These are phyloP conservation scores for Callitettix versicolor DNA, from an alignment of 1,140 invertebrate species.

Conservation along the genomic window DNA sequence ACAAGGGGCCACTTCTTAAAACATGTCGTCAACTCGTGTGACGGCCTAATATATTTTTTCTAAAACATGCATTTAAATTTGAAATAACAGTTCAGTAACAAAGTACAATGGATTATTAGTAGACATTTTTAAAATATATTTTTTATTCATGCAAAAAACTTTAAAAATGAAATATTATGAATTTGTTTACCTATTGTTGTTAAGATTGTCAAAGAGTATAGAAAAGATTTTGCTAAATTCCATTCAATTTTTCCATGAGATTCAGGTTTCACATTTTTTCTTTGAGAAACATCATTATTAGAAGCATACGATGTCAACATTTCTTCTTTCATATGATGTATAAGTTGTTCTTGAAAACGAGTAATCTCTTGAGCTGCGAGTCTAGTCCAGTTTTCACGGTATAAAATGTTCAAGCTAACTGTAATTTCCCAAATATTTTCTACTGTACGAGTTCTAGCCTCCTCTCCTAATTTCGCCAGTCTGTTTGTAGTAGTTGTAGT, in stretches of 20 bases:
- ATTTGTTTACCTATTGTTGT: constrained; percentile 95
- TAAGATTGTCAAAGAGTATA: constrained; percentile 90
- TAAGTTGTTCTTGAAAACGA: constrained; percentile 76
- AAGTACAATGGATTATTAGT: too few relatives aligned
- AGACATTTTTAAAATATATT: constrained; percentile 11
- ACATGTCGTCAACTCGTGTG: too few relatives aligned
- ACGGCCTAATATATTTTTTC: too few relatives aligned
- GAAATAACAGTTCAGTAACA: too few relatives aligned
- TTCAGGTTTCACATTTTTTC: too few relatives aligned
- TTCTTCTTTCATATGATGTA: constrained; percentile 65
- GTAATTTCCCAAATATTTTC: constrained; percentile 93
- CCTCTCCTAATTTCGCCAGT: constrained; percentile 40
- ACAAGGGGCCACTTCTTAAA: too few relatives aligned
- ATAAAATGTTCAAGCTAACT: constrained; percentile 83
- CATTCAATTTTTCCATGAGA: too few relatives aligned
- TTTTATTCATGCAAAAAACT: not conserved
- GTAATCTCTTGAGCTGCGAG: constrained; percentile 75
- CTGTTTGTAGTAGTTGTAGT: too few relatives aligned
- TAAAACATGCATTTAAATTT: too few relatives aligned
- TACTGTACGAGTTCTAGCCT: constrained; percentile 62
- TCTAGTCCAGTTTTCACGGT: constrained; percentile 89
- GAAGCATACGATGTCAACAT: too few relatives aligned
- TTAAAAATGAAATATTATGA: not conserved
- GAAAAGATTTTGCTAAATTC: constrained; percentile 87
- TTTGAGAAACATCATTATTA: not conserved